These are phyloP conservation scores for Drosophila pseudotakahashii DNA, from an alignment of 2,888 invertebrate species.

Conservation along the genomic window DNA sequence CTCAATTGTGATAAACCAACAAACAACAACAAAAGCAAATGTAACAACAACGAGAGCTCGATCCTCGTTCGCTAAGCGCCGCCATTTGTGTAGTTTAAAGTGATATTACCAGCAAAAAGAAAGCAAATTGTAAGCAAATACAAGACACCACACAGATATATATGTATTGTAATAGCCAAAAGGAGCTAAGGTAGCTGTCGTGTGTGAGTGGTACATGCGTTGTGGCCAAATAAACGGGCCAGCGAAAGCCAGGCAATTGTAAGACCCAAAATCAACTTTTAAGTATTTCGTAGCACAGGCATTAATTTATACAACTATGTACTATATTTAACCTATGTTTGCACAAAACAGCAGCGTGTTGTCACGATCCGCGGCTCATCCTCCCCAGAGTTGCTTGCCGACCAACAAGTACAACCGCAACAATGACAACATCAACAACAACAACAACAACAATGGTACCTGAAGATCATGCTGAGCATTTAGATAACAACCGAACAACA, in stretches of 20 bases:
- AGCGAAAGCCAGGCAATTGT: constrained; percentile 26
- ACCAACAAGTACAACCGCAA: constrained; percentile 43
- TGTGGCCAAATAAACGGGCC: constrained; percentile 25
- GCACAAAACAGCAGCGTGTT: constrained; percentile 41
- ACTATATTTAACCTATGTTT: constrained; percentile 48
- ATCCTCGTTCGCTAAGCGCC: constrained; percentile 56
- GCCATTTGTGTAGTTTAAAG: constrained; percentile 77
- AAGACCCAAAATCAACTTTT: constrained; percentile 34
- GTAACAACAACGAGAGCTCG: constrained; percentile 47
- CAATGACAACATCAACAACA: constrained; percentile 42
- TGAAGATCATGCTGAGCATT: constrained; percentile 74
- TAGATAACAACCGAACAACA: constrained; percentile 52
- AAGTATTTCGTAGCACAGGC: constrained; percentile 64
- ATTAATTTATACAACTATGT: constrained; percentile 71
- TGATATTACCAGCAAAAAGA: constrained; percentile 66
- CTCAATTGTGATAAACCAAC: constrained; percentile 68
- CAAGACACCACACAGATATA: constrained; percentile 25
- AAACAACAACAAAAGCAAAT: constrained; percentile 56
- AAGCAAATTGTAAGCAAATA: constrained; percentile 28
- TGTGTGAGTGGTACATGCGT: constrained; percentile 31
- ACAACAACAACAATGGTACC: constrained; percentile 61
- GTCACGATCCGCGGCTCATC: constrained; percentile 17
- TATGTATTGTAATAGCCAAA: constrained; percentile 34
- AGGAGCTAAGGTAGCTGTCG: constrained; percentile 11
- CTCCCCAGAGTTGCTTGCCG: constrained; percentile 25